Percentiles rank a stretch among this genome's conserved stretches.
phyloP scores from a whole-genome alignment of 2,888 invertebrate genomes.

The Lasius fuliginosus region DNA sequence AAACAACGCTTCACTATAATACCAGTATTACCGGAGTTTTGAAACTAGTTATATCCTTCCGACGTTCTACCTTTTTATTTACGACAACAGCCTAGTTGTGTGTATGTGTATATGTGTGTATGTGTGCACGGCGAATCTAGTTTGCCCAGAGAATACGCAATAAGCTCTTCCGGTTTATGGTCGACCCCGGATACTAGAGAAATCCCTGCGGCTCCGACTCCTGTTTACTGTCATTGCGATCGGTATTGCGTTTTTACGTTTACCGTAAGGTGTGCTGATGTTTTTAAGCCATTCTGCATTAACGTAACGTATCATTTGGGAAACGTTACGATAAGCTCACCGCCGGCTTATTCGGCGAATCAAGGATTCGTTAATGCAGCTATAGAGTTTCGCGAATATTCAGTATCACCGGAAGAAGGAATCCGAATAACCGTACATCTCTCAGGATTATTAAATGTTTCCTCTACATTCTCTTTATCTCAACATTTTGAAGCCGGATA shows the following conservation, averaged over 20 bases:
- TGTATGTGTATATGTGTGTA: background rate
- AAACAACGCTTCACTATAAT: conserved; percentile 41
- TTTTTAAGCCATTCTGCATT: conserved; percentile 13
- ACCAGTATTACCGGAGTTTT: conserved; percentile 42
- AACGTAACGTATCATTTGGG: background rate
- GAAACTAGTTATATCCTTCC: conserved; percentile 42
- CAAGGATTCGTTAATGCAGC: conserved; percentile 37
- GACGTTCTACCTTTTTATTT: conserved; percentile 45
- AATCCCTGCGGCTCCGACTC: conserved; percentile 30
- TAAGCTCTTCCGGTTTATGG: conserved; percentile 49
- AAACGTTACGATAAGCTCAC: conserved; percentile 18
- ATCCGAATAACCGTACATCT: conserved; percentile 31
- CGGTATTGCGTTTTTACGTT: conserved; percentile 22
- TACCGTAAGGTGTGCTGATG: background rate
- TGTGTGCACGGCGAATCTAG: conserved; percentile 31
- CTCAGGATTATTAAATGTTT: conserved; percentile 31
- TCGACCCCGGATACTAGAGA: conserved; percentile 14
- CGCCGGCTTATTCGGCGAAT: conserved; percentile 15
- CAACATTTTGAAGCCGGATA: background rate
- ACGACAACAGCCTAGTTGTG: conserved; percentile 26
- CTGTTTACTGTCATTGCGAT: conserved; percentile 31
- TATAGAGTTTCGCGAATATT: conserved; percentile 31
- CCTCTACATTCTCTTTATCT: conserved; percentile 1
- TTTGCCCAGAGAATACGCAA: conserved; percentile 46
- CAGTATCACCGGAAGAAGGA: background rate